Evolutionary conservation across 2,888 invertebrate species (phyloP).

Genomic region (Cryptocephalus primarius): DNA sequence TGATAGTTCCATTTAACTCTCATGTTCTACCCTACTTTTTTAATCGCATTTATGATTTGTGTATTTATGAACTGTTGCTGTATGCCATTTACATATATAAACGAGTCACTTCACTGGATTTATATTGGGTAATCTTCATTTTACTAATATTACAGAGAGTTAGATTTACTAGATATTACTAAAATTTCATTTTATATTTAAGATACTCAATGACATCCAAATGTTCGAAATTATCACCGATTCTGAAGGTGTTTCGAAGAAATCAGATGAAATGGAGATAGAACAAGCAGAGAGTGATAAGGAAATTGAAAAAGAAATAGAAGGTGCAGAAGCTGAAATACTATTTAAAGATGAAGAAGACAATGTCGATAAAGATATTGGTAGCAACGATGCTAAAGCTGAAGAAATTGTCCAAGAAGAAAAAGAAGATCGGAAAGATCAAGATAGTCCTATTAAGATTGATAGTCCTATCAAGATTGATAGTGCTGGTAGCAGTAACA

Average conservation of each 20-base stretch:
- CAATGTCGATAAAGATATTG: conserved; percentile 6
- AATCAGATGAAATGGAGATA: not conserved
- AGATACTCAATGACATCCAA: not conserved
- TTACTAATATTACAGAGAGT: not conserved
- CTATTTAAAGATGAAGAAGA: conserved; percentile 1
- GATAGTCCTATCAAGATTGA: not conserved
- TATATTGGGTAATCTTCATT: no score
- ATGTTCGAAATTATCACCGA: not conserved
- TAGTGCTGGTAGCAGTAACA: not conserved
- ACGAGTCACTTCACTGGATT: no score
- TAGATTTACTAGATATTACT: not conserved
- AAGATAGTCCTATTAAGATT: not conserved
- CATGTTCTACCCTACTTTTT: not conserved
- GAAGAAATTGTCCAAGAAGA: conserved; percentile 4
- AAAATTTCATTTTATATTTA: not conserved
- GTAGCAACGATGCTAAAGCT: conserved; percentile 3
- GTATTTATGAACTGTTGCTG: no score
- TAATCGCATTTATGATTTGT: not conserved
- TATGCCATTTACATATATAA: no score
- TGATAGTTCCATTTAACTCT: no score
- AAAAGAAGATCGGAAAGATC: conserved; percentile 5
- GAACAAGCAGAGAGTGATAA: not conserved
- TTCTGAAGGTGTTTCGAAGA: not conserved
- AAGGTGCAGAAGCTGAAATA: not conserved
- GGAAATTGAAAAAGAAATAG: not conserved